phyloP scores from a whole-genome alignment of 2,113 vertebrate genomes.

The Azemiops feae region DNA sequence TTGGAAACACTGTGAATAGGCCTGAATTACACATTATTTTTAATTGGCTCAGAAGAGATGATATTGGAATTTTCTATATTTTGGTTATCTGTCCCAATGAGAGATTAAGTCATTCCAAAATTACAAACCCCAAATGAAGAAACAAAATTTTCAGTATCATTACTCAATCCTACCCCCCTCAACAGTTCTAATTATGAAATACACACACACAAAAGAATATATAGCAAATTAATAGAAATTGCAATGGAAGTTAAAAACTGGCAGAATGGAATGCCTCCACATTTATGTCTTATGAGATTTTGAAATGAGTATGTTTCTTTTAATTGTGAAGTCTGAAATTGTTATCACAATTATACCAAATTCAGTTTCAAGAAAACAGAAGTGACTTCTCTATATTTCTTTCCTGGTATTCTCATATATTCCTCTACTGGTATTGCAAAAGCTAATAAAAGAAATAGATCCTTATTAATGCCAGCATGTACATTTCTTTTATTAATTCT shows the following conservation, averaged over 20 bases:
- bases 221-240: not conserved
- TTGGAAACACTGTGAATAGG: not conserved
- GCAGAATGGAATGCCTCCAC: not conserved
- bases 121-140: not conserved
- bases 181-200: not conserved
- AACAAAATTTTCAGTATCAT: not conserved
- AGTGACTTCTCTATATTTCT: not conserved
- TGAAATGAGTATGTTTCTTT: not conserved
- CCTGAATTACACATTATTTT: not conserved
- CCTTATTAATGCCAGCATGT: not conserved
- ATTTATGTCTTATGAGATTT: not conserved
- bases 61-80: not conserved
- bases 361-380: not conserved
- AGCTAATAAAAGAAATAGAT: not conserved
- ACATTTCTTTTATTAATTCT: not conserved
- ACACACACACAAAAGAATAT: not conserved
- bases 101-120: not conserved
- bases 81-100: not conserved
- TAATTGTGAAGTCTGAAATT: not conserved
- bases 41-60: not conserved
- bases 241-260: not conserved
- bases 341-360: not conserved
- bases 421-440: not conserved
- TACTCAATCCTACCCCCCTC: not conserved
- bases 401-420: not conserved